Evolutionary conservation across 2,888 invertebrate species (phyloP).

Genomic region (Melinaea marsaeus): DNA sequence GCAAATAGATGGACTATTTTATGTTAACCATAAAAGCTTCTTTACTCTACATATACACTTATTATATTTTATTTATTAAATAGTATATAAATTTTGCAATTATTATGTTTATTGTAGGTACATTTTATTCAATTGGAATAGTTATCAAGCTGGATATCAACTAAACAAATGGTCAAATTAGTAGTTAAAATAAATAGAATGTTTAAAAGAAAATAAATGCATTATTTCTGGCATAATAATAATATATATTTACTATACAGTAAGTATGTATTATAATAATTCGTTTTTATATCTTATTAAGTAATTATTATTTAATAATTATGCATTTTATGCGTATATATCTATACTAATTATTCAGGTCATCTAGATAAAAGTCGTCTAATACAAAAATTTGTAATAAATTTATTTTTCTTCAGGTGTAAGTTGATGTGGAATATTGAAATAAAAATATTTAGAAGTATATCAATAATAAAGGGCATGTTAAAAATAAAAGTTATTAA

Average conservation of each 20-base stretch:
- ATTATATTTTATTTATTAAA: neutral
- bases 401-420: constrained; percentile 13
- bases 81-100: too few species aligned
- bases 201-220: too few species aligned
- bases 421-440: constrained; percentile 7
- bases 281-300: constrained; percentile 56
- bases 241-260: constrained; percentile 14
- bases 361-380: constrained; percentile 49
- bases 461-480: constrained; percentile 34
- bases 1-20: constrained; percentile 16
- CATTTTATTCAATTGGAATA: too few species aligned
- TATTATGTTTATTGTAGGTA: too few species aligned
- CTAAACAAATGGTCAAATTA: too few species aligned
- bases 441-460: constrained; percentile 13
- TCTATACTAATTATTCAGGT: constrained; percentile 42
- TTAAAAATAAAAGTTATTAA: constrained; percentile 40
- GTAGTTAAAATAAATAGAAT: too few species aligned
- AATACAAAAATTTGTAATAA: constrained; percentile 10
- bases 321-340: constrained; percentile 44
- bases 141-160: too few species aligned
- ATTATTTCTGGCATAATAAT: too few species aligned
- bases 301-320: constrained; percentile 32
- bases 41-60: constrained; percentile 1
- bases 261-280: constrained; percentile 51
- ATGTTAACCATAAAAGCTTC: constrained; percentile 13